These are phyloP conservation scores for Sesamia nonagrioides DNA, from an alignment of 1,140 invertebrate genomes.

Conservation along the genomic window DNA sequence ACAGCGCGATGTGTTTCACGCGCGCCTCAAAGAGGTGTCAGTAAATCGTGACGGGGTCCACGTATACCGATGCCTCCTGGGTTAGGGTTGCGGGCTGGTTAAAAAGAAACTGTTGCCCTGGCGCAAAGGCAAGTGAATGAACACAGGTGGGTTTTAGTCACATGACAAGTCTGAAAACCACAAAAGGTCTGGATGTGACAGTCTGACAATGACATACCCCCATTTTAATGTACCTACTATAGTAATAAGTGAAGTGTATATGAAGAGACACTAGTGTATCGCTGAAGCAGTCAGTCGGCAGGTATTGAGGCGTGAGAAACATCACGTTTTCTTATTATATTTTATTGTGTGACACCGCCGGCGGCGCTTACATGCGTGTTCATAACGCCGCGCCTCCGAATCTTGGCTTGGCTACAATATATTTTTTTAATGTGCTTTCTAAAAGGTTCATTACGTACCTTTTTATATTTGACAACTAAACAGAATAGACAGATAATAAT, in stretches of 20 bases:
- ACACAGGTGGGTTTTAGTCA: no score
- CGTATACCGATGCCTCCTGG: no score
- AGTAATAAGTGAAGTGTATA: not conserved
- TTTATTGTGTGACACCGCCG: not conserved
- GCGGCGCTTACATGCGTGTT: not conserved
- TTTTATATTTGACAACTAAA: not conserved
- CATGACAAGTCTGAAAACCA: no score
- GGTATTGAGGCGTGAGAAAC: constrained; percentile 1
- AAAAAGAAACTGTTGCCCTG: no score
- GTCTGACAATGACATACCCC: not conserved
- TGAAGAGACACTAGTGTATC: constrained; percentile 4
- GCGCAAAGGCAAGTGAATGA: no score
- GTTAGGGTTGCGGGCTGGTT: no score
- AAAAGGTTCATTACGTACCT: not conserved
- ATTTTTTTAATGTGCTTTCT: not conserved
- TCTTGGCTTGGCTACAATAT: no score
- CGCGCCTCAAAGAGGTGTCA: no score
- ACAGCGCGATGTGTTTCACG: no score
- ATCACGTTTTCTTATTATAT: not conserved
- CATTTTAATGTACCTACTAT: constrained; percentile 25
- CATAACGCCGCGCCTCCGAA: not conserved
- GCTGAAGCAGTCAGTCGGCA: not conserved
- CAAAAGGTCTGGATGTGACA: no score
- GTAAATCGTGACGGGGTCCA: no score
- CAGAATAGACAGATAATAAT: not conserved